Conservation (phyloP, 1,140 invertebrate species). For the Sminthurinus signatus region DNA sequence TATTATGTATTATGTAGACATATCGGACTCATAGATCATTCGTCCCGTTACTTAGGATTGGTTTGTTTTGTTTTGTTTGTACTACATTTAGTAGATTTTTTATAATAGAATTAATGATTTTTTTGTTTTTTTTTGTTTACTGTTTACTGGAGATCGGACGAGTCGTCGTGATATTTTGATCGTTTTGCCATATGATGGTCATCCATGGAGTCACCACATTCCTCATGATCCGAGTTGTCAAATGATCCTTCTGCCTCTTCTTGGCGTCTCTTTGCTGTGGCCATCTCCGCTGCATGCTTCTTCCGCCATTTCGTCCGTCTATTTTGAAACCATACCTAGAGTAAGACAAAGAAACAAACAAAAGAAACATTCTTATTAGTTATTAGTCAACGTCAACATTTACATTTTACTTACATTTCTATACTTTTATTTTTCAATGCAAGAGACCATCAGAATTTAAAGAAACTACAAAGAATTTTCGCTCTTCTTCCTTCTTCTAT, state of each 20-base stretch:
- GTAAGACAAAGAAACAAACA: constrained; percentile 48
- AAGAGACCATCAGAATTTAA: too few species aligned
- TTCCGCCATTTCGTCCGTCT: constrained; percentile 98
- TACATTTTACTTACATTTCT: too few species aligned
- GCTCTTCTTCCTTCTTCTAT: too few species aligned
- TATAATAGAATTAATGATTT: background rate
- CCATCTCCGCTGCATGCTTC: constrained; percentile 98
- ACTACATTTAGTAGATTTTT: background rate
- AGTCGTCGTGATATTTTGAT: constrained; percentile 45
- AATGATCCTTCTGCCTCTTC: constrained; percentile 76
- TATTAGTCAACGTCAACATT: too few species aligned
- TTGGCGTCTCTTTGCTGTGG: constrained; percentile 91
- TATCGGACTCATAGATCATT: too few species aligned
- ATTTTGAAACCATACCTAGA: constrained; percentile 99
- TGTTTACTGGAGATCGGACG: constrained; percentile 45
- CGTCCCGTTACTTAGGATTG: too few species aligned
- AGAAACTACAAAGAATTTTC: too few species aligned
- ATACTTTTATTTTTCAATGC: too few species aligned
- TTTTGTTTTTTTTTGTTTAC: background rate
- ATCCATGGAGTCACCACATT: constrained; percentile 52
- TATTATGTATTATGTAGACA: too few species aligned
- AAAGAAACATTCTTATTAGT: too few species aligned
- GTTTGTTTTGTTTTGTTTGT: too few species aligned
- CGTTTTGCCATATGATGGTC: constrained; percentile 50
- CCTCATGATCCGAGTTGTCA: constrained; percentile 57